phyloP scores from a whole-genome alignment of 2,113 vertebrate species.

The Chaetorhynchus papuensis region DNA sequence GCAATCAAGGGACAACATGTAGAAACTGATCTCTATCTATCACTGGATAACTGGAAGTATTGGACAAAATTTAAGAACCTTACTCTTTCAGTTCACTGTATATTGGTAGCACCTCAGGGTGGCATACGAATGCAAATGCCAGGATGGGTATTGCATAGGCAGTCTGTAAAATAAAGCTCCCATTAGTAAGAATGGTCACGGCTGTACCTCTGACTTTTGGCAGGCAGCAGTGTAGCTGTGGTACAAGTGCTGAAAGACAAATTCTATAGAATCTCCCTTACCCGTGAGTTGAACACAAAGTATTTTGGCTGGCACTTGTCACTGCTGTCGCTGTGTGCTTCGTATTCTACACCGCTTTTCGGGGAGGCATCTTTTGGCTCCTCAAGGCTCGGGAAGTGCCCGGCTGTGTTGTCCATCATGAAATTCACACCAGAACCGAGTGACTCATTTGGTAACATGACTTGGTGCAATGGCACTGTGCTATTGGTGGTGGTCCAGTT shows the following conservation, averaged over 20 bases:
- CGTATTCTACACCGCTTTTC: slow-evolving; percentile 68
- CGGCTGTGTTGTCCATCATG: slow-evolving; percentile 80
- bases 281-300: slow-evolving; percentile 95
- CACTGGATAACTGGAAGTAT: neutral
- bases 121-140: slow-evolving; percentile 97
- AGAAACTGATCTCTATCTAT: neutral
- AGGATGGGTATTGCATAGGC: slow-evolving; percentile 96
- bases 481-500: slow-evolving; percentile 80
- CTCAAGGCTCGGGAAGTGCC: slow-evolving; percentile 54
- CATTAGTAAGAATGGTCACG: slow-evolving; percentile 5
- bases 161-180: slow-evolving; percentile 80
- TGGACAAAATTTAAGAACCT: slow-evolving; percentile 59
- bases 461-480: slow-evolving; percentile 66
- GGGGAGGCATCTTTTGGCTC: slow-evolving; percentile 49
- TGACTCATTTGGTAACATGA: slow-evolving; percentile 70
- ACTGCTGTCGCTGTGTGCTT: slow-evolving; percentile 70
- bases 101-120: slow-evolving; percentile 96
- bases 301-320: slow-evolving; percentile 91
- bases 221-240: neutral
- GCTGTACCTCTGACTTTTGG: neutral
- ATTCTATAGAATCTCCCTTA: slow-evolving; percentile 44
- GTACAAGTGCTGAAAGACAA: neutral
- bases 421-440: slow-evolving; percentile 64
- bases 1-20: neutral
- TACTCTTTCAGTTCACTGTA: slow-evolving; percentile 99